Evolutionary conservation across 2,888 invertebrate genomes (phyloP), one percentile per base, ranked within the genome.

Genomic region (Bedellia somnulentella): DNA sequence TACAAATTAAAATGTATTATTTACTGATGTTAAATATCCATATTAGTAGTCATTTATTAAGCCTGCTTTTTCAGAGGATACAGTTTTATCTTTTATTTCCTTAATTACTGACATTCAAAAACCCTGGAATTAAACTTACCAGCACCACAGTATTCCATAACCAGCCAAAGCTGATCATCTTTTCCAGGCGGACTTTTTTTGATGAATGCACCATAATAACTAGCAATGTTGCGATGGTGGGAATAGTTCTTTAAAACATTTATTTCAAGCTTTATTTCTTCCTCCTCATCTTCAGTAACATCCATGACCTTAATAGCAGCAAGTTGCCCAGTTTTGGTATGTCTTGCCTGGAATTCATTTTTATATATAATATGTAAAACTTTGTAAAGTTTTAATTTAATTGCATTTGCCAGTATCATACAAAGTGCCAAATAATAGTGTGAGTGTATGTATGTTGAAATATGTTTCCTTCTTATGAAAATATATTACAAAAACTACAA

Each of bases 241-340:
- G 95, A 96, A 78, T 93, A 96, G 82, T 93, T 97, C 78, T 99
- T 99, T 48, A 99, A 82, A 48, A 99, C 99, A 80, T 99, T 99
- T 49, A 99, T 99, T 81, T 99, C 99, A 52, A 99, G 80, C 71
- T 99, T 99, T 47, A 99, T 99, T 81, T 99, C 99, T 76, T 99
- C 99, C 61, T 99, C 99, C 71, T 99, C 99, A 64, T 99, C 99
- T 83, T 98, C 97, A 46, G 97, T 99, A 52, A 99, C 97, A 75
- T 97, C 98, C 99, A 99, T 99, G 60, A 99, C 97, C 82, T 99
- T 99, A 76, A 99, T 99, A 67, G 99, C 99, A 44, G 98, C 99
- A 79, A 99, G 81, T 77, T 99, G 98, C 43, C 98, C 97, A 45
- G 99, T 99, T 82, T 98, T 98, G 44, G 97, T 98, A 76, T 99